These are phyloP conservation scores for Labeo catla DNA, from an alignment of 2,113 vertebrate genomes.

Conservation along the genomic window DNA sequence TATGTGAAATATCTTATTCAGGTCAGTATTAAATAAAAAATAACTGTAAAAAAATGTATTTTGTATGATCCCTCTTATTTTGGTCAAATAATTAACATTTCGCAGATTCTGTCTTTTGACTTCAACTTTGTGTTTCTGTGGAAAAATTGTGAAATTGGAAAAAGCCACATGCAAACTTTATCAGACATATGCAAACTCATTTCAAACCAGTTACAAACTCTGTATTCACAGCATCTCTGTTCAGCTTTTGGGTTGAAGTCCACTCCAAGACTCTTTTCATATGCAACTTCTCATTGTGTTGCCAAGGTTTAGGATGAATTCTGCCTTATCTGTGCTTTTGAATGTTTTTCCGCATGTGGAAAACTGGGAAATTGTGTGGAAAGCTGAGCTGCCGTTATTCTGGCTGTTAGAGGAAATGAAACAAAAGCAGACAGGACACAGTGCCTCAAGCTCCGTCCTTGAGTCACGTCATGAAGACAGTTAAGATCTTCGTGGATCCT, in stretches of 20 bases:
- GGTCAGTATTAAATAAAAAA: too few species aligned
- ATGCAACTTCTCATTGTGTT: not conserved
- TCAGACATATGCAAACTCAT: not conserved
- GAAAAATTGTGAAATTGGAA: not conserved
- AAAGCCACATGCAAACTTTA: not conserved
- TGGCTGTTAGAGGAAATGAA: conserved; percentile 44
- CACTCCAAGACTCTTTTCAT: not conserved
- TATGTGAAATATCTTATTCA: too few species aligned
- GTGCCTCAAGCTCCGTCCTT: conserved; percentile 11
- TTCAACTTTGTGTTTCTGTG: not conserved
- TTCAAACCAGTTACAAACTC: not conserved
- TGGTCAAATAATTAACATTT: too few species aligned
- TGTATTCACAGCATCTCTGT: not conserved
- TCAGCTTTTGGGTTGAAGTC: not conserved
- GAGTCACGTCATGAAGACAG: conserved; percentile 32
- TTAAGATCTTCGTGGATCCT: not conserved
- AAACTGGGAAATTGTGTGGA: conserved; percentile 38
- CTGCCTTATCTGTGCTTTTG: not conserved
- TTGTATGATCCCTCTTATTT: too few species aligned
- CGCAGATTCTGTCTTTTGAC: too few species aligned
- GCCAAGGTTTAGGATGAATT: not conserved
- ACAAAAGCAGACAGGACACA: conserved; percentile 43
- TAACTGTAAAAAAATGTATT: too few species aligned
- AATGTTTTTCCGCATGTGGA: conserved; percentile 10
- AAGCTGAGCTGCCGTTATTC: conserved; percentile 32